Evolutionary conservation across 2,113 vertebrate genomes (phyloP), one percentile per base, ranked within the genome.

Genomic region (Diglossa brunneiventris): DNA sequence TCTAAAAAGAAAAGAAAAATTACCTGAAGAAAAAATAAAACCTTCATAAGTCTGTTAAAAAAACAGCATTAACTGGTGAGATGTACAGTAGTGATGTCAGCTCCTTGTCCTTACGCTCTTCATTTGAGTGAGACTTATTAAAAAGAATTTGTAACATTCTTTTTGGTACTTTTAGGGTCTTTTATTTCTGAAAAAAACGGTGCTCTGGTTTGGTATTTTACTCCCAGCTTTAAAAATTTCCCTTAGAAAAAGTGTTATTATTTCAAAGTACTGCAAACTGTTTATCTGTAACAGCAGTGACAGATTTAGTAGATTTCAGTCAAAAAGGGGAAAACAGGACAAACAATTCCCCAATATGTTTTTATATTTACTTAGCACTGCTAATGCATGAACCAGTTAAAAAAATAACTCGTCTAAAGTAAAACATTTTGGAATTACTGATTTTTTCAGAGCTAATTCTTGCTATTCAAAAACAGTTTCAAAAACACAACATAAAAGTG

Each of bases 381-480:
- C 31, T 88, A 73, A 62, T 79, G 21, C 31, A 79, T 3, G 6
- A 79, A 15, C 13, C 17, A 66, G 6, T 75, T 79, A 69, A 92
- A 83, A 14, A 6, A 55, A 2, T 0, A 42, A 41, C 10, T 81
- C 1, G 0, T 62, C 27, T 87, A 17, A 73, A 64, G 14, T 59
- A 72, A 79, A 89, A 16, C 15, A 27, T 73, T 59, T 55, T 52
- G 14, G 50, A 83, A 70, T 61, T 74, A 55, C 33, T 59, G 39
- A 23, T 42, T 66, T 66, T 62, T 90, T 77, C 33, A 37, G 33
- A 88, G 27, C 30, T 78, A 78, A 23, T 68, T 75, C 28, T 61
- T 69, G 11, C 21, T 90, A 12, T 70, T 72, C 28, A 53, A 41
- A 70, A 70, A 9, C 0, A 37, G 17, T 80, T 88, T 78, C 24